Conservation (phyloP, 2,888 invertebrate species). For the Caenorhabditis zanzibari region DNA sequence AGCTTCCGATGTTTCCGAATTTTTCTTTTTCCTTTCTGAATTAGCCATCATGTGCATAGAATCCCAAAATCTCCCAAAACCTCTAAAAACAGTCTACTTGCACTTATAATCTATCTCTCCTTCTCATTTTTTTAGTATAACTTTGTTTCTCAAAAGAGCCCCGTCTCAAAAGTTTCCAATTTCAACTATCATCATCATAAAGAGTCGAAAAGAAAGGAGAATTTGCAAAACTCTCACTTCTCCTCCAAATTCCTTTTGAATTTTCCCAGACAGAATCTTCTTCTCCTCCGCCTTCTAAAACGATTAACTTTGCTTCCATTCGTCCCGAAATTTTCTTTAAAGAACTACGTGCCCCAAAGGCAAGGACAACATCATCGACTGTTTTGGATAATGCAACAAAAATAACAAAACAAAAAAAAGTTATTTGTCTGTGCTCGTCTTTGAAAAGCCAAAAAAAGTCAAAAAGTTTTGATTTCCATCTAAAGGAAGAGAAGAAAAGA, state of each 20-base stretch:
- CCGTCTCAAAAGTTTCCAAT: conserved; percentile 37
- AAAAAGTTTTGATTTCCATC: conserved; percentile 58
- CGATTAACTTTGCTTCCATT: conserved; percentile 29
- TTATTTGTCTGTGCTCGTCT: conserved; percentile 28
- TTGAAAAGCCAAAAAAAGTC: conserved; percentile 3
- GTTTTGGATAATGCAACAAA: neutral
- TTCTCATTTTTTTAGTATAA: conserved; percentile 12
- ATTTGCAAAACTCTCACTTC: conserved; percentile 42
- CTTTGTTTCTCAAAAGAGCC: conserved; percentile 1
- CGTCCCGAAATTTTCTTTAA: conserved; percentile 18
- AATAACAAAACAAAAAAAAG: conserved; percentile 3
- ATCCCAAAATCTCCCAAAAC: no score
- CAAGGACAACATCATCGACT: conserved; percentile 3
- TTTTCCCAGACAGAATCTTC: conserved; percentile 39
- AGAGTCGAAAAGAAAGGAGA: neutral
- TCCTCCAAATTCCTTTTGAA: conserved; percentile 4
- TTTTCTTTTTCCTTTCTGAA: no score
- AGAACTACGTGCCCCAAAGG: conserved; percentile 51
- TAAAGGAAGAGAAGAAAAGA: conserved; percentile 17
- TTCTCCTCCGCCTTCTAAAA: conserved; percentile 43
- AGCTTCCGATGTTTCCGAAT: no score
- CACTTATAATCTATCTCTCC: conserved; percentile 3
- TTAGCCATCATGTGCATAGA: no score
- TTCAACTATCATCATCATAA: conserved; percentile 27
- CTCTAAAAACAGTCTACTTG: conserved; percentile 8